Evolutionary conservation across 2,888 invertebrate genomes (phyloP).

Genomic region (Clanis bilineata): DNA sequence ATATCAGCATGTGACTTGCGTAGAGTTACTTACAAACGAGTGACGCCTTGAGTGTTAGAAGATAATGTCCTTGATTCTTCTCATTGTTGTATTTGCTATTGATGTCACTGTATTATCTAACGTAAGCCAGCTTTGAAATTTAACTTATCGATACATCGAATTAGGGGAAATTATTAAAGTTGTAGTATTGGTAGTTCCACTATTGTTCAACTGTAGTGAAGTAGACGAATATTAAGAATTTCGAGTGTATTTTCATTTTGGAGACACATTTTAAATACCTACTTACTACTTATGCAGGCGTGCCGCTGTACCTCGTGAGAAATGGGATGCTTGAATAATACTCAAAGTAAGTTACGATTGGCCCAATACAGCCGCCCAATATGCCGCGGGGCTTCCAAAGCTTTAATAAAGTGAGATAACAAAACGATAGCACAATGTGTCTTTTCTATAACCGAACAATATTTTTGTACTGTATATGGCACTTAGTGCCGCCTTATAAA

Average conservation of each 20-base stretch:
- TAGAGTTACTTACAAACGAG: slow-evolving; percentile 62
- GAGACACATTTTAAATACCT: slow-evolving; percentile 31
- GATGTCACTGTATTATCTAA: slow-evolving; percentile 55
- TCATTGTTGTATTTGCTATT: slow-evolving; percentile 67
- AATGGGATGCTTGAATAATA: slow-evolving; percentile 52
- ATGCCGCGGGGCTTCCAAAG: slow-evolving; percentile 8
- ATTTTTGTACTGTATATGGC: slow-evolving; percentile 15
- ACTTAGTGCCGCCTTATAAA: slow-evolving; percentile 32
- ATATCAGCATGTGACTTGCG: slow-evolving; percentile 80
- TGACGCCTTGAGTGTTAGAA: slow-evolving; percentile 58
- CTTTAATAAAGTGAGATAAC: neutral
- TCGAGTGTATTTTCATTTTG: slow-evolving; percentile 50
- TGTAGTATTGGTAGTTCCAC: slow-evolving; percentile 52
- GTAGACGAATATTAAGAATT: slow-evolving; percentile 56
- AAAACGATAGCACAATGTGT: neutral
- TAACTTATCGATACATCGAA: slow-evolving; percentile 75
- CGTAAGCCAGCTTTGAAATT: slow-evolving; percentile 61
- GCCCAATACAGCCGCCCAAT: neutral
- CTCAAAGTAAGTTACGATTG: slow-evolving; percentile 8
- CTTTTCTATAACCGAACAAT: slow-evolving; percentile 4
- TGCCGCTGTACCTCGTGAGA: slow-evolving; percentile 40
- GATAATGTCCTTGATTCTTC: slow-evolving; percentile 55
- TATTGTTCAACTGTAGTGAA: slow-evolving; percentile 52
- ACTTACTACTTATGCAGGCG: slow-evolving; percentile 37
- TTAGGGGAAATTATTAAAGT: slow-evolving; percentile 64